Conservation (phyloP, 1,140 invertebrate genomes). For the Cydia fagiglandana region DNA sequence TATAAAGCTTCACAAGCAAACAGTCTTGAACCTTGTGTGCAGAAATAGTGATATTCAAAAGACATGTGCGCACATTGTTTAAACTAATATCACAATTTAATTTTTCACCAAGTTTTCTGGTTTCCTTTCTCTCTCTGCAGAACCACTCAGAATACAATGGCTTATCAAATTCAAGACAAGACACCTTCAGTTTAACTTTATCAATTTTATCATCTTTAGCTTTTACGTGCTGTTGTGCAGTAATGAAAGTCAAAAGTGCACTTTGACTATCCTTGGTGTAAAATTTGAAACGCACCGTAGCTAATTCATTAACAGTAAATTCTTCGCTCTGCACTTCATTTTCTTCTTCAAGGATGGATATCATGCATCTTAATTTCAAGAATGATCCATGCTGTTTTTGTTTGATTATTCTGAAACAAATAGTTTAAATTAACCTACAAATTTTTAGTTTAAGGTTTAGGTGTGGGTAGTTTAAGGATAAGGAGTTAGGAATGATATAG, state of each 20-base stretch:
- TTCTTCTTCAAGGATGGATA: not conserved
- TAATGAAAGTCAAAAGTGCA: not conserved
- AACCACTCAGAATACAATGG: not conserved
- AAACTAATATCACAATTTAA: not conserved
- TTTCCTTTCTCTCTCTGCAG: not conserved
- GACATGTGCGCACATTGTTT: not conserved
- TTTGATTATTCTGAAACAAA: not conserved
- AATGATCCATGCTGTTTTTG: not conserved
- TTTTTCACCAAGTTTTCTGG: not conserved
- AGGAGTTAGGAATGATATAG: no score
- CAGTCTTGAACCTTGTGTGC: not conserved
- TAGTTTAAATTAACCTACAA: not conserved
- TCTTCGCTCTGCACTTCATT: not conserved
- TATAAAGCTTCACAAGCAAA: conserved; percentile 38
- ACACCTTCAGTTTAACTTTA: not conserved
- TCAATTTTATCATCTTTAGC: not conserved
- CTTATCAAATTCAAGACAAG: not conserved
- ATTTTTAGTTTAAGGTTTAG: not conserved
- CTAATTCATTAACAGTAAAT: not conserved
- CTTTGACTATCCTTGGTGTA: not conserved
- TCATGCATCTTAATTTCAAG: not conserved
- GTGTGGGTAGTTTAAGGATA: no score
- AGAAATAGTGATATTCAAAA: not conserved
- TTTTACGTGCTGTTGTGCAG: not conserved
- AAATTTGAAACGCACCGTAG: not conserved